These are phyloP conservation scores for Rhinoderma darwinii DNA, from an alignment of 2,113 vertebrate species.

Conservation along the genomic window DNA sequence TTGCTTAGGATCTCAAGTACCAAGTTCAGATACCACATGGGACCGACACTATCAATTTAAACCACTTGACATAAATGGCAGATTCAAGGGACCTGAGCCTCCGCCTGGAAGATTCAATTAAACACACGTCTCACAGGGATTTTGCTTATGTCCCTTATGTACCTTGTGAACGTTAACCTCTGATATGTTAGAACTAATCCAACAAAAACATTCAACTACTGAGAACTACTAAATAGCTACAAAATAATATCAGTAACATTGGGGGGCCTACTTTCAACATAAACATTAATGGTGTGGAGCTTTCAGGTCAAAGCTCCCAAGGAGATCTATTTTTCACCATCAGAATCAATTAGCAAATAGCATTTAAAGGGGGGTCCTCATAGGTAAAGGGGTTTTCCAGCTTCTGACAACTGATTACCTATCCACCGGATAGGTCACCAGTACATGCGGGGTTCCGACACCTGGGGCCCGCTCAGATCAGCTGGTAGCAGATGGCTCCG, in stretches of 20 bases:
- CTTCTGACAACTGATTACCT: too few relatives aligned
- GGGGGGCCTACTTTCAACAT: not conserved
- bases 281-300: not conserved
- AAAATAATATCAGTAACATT: too few relatives aligned
- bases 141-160: not conserved
- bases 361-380: too few relatives aligned
- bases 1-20: conserved; percentile 25
- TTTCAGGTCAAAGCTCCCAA: too few relatives aligned
- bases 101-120: conserved; percentile 35
- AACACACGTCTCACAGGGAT: not conserved
- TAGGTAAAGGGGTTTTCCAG: too few relatives aligned
- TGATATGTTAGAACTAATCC: not conserved
- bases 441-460: too few relatives aligned
- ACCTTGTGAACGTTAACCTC: conserved; percentile 19
- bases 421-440: too few relatives aligned
- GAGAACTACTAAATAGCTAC: not conserved
- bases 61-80: conserved; percentile 51
- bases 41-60: conserved; percentile 53
- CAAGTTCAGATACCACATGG: conserved; percentile 29
- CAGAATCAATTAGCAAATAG: too few relatives aligned
- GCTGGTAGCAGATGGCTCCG: too few relatives aligned
- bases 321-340: too few relatives aligned
- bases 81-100: conserved; percentile 14
- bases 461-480: too few relatives aligned
- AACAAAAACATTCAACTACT: not conserved